Evolutionary conservation across 2,888 invertebrate species (phyloP).

Genomic region (Chesias legatella): DNA sequence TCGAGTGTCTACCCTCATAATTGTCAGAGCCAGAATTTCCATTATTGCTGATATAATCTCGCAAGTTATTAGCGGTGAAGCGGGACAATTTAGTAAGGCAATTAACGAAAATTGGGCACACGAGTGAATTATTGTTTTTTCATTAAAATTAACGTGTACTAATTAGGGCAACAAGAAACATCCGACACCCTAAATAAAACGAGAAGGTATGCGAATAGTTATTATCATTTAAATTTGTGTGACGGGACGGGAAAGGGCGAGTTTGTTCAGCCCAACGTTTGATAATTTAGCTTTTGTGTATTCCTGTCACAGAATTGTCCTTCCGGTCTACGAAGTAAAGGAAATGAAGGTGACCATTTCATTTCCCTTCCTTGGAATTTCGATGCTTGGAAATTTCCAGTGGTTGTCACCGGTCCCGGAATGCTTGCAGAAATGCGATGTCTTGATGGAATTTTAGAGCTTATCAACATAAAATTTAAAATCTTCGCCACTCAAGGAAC

Average conservation of each 20-base stretch:
- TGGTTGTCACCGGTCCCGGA: too few relatives aligned
- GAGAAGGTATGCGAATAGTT: conserved; percentile 3
- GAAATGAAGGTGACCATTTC: conserved; percentile 8
- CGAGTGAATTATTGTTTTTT: conserved; percentile 30
- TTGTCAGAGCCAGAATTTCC: too few relatives aligned
- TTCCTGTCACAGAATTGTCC: conserved; percentile 4
- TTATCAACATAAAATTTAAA: too few relatives aligned
- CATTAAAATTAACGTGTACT: conserved; percentile 31
- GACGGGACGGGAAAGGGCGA: not conserved
- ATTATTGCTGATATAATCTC: too few relatives aligned
- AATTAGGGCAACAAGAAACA: conserved; percentile 30
- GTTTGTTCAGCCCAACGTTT: conserved; percentile 1
- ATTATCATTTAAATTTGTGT: not conserved
- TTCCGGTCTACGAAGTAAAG: conserved; percentile 5
- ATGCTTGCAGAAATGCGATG: not conserved
- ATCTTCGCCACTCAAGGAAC: too few relatives aligned
- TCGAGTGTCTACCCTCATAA: too few relatives aligned
- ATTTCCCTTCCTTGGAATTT: conserved; percentile 11
- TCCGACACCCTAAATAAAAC: conserved; percentile 12
- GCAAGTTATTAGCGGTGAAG: too few relatives aligned
- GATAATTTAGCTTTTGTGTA: conserved; percentile 6
- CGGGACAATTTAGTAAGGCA: too few relatives aligned
- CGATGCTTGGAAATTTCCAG: conserved; percentile 1
- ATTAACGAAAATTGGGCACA: conserved; percentile 20
- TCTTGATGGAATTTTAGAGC: not conserved